phyloP scores from a whole-genome alignment of 2,113 vertebrate genomes.

The Trematocara macrostoma region DNA sequence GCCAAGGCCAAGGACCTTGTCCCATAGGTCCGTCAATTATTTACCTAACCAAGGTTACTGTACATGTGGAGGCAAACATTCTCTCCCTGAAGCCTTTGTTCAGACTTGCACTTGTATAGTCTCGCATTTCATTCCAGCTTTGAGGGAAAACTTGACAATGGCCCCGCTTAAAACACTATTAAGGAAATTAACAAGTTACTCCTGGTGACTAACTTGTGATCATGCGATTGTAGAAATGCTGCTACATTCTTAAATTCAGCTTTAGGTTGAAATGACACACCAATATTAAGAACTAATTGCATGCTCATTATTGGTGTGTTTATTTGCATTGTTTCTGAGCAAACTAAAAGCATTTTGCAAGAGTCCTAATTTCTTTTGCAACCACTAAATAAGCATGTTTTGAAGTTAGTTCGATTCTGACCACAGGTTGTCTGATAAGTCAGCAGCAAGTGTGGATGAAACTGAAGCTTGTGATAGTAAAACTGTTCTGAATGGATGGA shows the following conservation, averaged over 20 bases:
- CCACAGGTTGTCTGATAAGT: background rate
- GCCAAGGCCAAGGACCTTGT: conserved; percentile 34
- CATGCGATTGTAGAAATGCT: background rate
- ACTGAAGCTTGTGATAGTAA: background rate
- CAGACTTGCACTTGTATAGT: background rate
- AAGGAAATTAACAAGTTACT: conserved; percentile 1
- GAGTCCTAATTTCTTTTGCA: background rate
- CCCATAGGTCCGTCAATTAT: conserved; percentile 40
- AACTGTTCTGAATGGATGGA: background rate
- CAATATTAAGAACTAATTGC: background rate
- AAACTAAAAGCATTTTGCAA: background rate
- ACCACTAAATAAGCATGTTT: background rate
- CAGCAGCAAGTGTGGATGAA: background rate
- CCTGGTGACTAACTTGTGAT: background rate
- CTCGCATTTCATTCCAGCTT: background rate
- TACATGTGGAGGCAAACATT: conserved; percentile 47
- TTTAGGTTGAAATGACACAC: background rate
- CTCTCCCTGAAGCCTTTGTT: conserved; percentile 36
- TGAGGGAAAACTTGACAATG: conserved; percentile 3
- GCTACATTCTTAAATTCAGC: background rate
- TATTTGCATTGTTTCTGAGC: background rate
- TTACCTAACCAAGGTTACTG: conserved; percentile 49
- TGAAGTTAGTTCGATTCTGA: background rate
- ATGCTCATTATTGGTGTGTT: background rate
- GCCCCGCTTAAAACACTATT: background rate